phyloP scores from a whole-genome alignment of 2,888 invertebrate species.

The Megaustenia siamemsis region DNA sequence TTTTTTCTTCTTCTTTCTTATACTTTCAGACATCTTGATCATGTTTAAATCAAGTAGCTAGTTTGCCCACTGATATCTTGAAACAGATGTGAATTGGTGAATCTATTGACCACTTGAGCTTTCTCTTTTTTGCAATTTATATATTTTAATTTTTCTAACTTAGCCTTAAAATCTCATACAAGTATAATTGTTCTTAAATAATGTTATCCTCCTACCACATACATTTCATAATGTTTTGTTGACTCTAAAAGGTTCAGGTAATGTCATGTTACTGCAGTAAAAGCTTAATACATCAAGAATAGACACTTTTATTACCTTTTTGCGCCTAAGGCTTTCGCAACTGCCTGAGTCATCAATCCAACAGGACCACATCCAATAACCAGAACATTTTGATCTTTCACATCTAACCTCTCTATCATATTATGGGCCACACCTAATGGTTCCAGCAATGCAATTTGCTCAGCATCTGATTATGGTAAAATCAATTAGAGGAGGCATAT shows the following conservation, averaged over 20 bases:
- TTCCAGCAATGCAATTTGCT: slow-evolving; percentile 75
- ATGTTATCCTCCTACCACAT: no score
- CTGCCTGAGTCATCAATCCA: slow-evolving; percentile 71
- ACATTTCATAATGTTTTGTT: no score
- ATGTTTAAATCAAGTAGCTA: no score
- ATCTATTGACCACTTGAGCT: neutral
- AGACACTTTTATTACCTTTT: slow-evolving; percentile 63
- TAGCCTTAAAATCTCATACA: no score
- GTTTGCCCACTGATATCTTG: no score
- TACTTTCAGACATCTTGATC: no score
- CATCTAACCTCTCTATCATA: slow-evolving; percentile 72
- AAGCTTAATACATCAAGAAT: neutral
- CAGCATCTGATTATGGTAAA: slow-evolving; percentile 62
- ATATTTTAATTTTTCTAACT: neutral
- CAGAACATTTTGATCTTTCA: slow-evolving; percentile 71
- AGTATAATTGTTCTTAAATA: neutral
- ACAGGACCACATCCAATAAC: slow-evolving; percentile 77
- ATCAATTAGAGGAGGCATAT: no score
- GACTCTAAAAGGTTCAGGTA: no score
- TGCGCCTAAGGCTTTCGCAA: slow-evolving; percentile 75
- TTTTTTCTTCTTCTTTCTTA: no score
- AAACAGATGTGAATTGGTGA: neutral
- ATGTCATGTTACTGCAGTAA: no score
- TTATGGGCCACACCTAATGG: slow-evolving; percentile 78
- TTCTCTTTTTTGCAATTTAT: neutral